Evolutionary conservation across 2,113 vertebrate species (phyloP).

Genomic region (Chaetodon trifascialis): DNA sequence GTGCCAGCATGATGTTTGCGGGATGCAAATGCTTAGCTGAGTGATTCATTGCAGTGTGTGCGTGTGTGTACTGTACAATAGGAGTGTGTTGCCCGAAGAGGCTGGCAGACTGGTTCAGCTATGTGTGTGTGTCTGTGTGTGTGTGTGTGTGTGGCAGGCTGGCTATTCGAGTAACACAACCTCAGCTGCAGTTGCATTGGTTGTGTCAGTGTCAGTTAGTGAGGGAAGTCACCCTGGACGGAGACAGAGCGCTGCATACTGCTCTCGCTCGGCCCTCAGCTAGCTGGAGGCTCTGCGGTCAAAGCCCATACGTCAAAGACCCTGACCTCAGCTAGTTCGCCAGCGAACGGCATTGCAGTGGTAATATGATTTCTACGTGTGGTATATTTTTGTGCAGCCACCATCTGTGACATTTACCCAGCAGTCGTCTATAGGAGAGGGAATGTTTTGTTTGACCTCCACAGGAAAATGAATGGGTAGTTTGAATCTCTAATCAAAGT

Average conservation of each 20-base stretch:
- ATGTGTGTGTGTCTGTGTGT: constrained; percentile 10
- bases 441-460: constrained; percentile 41
- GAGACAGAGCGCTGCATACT: constrained; percentile 25
- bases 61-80: constrained; percentile 60
- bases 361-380: constrained; percentile 3
- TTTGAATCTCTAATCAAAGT: constrained; percentile 37
- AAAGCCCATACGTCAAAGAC: constrained; percentile 42
- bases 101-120: constrained; percentile 36
- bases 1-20: constrained; percentile 74
- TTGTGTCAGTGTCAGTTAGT: constrained; percentile 69
- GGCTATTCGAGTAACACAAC: constrained; percentile 69
- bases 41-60: constrained; percentile 71
- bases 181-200: constrained; percentile 63
- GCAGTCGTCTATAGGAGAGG: constrained; percentile 10
- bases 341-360: constrained; percentile 14
- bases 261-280: constrained; percentile 29
- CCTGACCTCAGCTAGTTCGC: constrained; percentile 48
- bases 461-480: constrained; percentile 32
- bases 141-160: constrained; percentile 16
- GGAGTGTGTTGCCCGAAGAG: constrained; percentile 51
- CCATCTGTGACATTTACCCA: constrained; percentile 36
- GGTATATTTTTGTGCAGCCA: constrained; percentile 5
- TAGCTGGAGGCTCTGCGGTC: constrained; percentile 46
- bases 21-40: constrained; percentile 76
- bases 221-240: constrained; percentile 55